phyloP scores from a whole-genome alignment of 2,888 invertebrate genomes.

The Hydroisotoma schaefferi region DNA sequence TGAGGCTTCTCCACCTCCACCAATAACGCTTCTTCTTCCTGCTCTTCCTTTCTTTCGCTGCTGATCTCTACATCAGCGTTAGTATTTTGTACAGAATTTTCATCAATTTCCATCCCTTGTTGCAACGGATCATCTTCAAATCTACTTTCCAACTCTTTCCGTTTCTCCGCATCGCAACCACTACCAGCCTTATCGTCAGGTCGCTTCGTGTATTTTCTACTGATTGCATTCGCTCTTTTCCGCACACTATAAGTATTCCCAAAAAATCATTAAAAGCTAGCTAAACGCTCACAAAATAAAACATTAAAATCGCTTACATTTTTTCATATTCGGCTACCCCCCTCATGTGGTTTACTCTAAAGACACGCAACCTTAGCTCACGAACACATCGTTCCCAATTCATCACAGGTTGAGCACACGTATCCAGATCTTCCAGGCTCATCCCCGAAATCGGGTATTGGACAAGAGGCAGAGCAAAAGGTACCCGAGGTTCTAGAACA shows the following conservation, averaged over 20 bases:
- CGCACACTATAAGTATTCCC: no score
- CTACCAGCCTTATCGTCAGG: neutral
- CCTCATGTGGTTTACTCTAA: no score
- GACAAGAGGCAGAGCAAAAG: conserved; percentile 37
- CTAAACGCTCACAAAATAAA: no score
- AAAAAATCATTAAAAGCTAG: no score
- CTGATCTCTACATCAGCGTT: no score
- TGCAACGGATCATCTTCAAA: neutral
- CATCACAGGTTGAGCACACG: conserved; percentile 43
- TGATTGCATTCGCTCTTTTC: no score
- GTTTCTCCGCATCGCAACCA: neutral
- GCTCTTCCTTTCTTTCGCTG: neutral
- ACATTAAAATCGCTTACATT: no score
- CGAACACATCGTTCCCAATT: conserved; percentile 44
- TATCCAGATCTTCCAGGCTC: conserved; percentile 26
- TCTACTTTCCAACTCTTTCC: neutral
- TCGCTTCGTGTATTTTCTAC: neutral
- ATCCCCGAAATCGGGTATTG: conserved; percentile 26
- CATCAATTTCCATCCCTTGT: neutral
- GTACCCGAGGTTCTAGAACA: conserved; percentile 34
- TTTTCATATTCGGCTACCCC: no score
- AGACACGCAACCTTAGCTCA: conserved; percentile 7
- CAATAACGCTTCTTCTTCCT: neutral
- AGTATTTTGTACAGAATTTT: neutral
- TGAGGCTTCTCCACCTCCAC: no score